Conservation (phyloP, 2,888 invertebrate genomes). For the Desoria tigrina region DNA sequence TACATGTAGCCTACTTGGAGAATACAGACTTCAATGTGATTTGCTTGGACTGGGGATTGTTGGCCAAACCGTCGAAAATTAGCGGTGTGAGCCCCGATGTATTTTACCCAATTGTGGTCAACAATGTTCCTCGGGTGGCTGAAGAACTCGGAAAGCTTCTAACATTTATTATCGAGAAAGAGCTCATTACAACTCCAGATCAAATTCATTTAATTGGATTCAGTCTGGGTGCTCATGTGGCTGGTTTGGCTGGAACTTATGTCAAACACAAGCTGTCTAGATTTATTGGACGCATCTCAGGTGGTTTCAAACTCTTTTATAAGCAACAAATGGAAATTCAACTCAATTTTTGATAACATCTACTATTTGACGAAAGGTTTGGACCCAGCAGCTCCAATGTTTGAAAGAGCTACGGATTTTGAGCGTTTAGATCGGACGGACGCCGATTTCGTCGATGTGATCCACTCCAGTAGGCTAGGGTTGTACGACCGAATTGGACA, state of each 20-base stretch:
- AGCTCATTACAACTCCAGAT: conserved; percentile 22
- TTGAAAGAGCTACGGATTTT: conserved; percentile 49
- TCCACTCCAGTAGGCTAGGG: conserved; percentile 56
- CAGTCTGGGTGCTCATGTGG: conserved; percentile 40
- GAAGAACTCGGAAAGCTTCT: conserved; percentile 35
- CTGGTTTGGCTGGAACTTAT: conserved; percentile 34
- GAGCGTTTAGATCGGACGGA: conserved; percentile 55
- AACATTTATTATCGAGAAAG: conserved; percentile 29
- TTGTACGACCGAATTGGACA: conserved; percentile 55
- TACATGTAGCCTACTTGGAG: conserved; percentile 64
- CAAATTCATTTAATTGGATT: conserved; percentile 42
- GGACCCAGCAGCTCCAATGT: conserved; percentile 56
- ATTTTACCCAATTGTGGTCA: conserved; percentile 45
- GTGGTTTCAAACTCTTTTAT: conserved; percentile 7
- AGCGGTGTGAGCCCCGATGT: conserved; percentile 32
- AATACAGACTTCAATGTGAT: conserved; percentile 65
- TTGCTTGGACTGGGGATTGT: conserved; percentile 63
- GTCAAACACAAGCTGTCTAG: conserved; percentile 17
- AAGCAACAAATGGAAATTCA: background rate
- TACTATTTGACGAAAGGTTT: conserved; percentile 49
- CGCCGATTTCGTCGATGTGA: conserved; percentile 55
- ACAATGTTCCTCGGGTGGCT: conserved; percentile 42
- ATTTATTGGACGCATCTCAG: conserved; percentile 30
- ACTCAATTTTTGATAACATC: background rate
- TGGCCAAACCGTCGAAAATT: conserved; percentile 14